Base-by-base conservation (phyloP, 2,113 vertebrate species). In the Puffinus mauretanicus region DNA sequence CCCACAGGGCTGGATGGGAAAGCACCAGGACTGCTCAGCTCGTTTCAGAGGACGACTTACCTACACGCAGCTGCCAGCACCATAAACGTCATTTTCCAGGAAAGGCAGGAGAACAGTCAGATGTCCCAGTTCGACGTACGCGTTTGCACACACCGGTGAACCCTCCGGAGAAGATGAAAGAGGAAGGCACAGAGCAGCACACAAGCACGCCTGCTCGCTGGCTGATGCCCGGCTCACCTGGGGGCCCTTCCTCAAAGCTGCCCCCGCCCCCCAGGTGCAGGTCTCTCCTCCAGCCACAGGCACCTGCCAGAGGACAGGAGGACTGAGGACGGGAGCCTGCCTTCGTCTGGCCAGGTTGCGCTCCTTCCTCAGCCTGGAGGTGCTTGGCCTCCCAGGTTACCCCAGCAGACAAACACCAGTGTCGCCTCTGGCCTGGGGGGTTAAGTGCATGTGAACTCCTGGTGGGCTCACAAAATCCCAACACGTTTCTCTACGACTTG, bases 161-260 rank as follows among this genome's bases (percentile, higher is more conserved):
- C 18, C 8, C 1, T 7, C n/a, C 52, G 17, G 22, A 21, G 49
- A 20, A 62, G 32, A 32, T 3, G 54, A 13, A 47, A 7, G 34
- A 58, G 49, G 42, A 46, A 20, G 32, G 38, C 66, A 16, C 0
- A 2, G 32, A 51, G 27, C 36, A 32, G n/a, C n/a, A 40, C 54
- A 16, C 17, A 0, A 34, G 27, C 20, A 49, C 25, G 2, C 25
- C 3, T 7, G 2, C 27, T 34, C 3, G 16, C 27, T 16, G 25
- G 4, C 16, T 3, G 4, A 17, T 2, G 7, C n/a, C 36, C 10
- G n/a, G 18, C 71, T 34, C 75, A 40, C 27, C 52, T 6, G 46
- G 18, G 19, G 19, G 18, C 25, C 55, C 13, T 49, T 36, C 26
- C 16, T 5, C 67, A 52, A 13, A 6, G 44, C 27, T 24, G 22